phyloP scores from a whole-genome alignment of 2,888 invertebrate genomes.

The Hirtodrosophila alboralis region DNA sequence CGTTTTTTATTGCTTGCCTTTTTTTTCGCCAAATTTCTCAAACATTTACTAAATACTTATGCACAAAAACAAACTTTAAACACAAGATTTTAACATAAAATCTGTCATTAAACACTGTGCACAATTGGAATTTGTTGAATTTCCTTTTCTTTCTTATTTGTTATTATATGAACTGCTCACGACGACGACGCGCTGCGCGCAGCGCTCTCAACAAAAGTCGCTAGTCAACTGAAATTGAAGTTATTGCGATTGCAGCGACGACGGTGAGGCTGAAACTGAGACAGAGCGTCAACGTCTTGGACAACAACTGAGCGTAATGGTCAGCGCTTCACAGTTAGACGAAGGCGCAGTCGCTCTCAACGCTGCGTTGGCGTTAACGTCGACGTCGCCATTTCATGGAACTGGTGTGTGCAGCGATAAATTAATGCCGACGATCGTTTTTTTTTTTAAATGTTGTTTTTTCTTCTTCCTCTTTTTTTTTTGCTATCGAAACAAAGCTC shows the following conservation, averaged over 20 bases:
- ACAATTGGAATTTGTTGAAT: conserved; percentile 23
- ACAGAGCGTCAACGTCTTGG: conserved; percentile 37
- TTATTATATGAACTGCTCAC: conserved; percentile 19
- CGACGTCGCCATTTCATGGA: conserved; percentile 29
- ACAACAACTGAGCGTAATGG: conserved; percentile 32
- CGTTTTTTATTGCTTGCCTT: conserved; percentile 54
- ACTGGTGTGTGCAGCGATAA: conserved; percentile 30
- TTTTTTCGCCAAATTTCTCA: conserved; percentile 22
- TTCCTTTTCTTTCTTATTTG: conserved; percentile 51
- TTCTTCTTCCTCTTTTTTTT: no score
- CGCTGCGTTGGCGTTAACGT: conserved; percentile 6
- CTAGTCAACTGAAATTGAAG: conserved; percentile 66
- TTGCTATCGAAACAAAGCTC: conserved; percentile 38
- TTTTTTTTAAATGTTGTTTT: conserved; percentile 18
- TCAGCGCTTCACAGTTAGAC: conserved; percentile 67
- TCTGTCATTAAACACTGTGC: conserved; percentile 13
- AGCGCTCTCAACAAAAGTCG: conserved; percentile 62
- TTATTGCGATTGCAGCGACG: conserved; percentile 45
- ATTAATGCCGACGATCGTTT: conserved; percentile 36
- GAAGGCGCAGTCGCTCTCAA: conserved; percentile 32
- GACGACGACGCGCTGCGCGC: conserved; percentile 38
- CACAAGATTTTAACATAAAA: not conserved
- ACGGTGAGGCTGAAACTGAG: conserved; percentile 1
- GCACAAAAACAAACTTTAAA: not conserved
- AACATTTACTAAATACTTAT: not conserved